Base-by-base conservation (phyloP, 2,797 vertebrate genomes). In the Macropodus opercularis region DNA sequence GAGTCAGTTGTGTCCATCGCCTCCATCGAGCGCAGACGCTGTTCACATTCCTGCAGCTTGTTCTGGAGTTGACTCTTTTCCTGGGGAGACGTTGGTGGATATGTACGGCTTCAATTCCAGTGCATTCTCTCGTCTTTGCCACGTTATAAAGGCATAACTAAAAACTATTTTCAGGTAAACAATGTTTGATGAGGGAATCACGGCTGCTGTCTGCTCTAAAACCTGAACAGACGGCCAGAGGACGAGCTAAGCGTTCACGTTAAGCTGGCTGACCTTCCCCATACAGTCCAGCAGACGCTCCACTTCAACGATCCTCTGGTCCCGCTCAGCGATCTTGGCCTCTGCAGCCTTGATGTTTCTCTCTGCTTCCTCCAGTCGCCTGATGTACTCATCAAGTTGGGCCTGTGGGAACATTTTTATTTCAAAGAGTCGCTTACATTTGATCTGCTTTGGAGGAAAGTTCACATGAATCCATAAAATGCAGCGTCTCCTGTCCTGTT, bases 211-310 rank as follows among this genome's bases (percentile, higher is more conserved):
- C n/a, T n/a, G n/a, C n/a, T n/a, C n/a, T n/a, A n/a, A n/a, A n/a
- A n/a, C n/a, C n/a, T n/a, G n/a, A n/a, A n/a, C n/a, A n/a, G n/a
- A n/a, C n/a, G n/a, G n/a, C n/a, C n/a, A n/a, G n/a, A n/a, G n/a
- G n/a, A n/a, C n/a, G n/a, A n/a, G n/a, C n/a, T n/a, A n/a, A n/a
- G n/a, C n/a, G n/a, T n/a, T 23, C 11, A 8, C 21, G 2, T 23
- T 6, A 1, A 41, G 34, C 0, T 22, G 9, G 26, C 72, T 64
- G 81, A 96, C 98, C 91, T 93, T 92, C 58, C 91, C 93, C 98
- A 99, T 99, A 62, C 95, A 94, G 59, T 92, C 92, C 26, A 97
- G 91, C 14, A 98, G 89, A 36, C 93, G 90, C 76, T 99, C 96
- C 78, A 99, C 78, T 59, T 99, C 98, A 1, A 85, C 67, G 11